Evolutionary conservation across 2,888 invertebrate genomes (phyloP), one percentile per base, ranked within the genome.

Genomic region (Fragum sueziense): DNA sequence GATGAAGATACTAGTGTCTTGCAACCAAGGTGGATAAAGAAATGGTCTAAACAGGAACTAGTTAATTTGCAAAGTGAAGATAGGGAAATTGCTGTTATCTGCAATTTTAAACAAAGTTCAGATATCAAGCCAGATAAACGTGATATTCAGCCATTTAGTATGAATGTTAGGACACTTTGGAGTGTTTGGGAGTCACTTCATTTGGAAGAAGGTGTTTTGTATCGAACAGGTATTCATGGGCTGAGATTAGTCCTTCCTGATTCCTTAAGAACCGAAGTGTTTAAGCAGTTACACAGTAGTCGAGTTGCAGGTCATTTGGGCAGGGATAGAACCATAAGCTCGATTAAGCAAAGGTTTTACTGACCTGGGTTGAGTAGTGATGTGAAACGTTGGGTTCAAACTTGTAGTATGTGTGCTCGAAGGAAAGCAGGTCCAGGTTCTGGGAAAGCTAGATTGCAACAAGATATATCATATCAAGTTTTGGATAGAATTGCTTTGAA

Each of bases 351-450:
- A 29, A 67, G 79, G 31, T 82, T 80, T 52, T 79, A 79, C 47
- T 85, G 85, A 75, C 83, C 83, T 4, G 73, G 81, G 17, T 52
- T 80, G 33, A 47, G 73, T 14, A 65, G 59, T 76, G 79, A 79
- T 61, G 52, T 52, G 20, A 74, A 70, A 68, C 37, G 65, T 29
- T 82, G 78, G 82, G 77, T 75, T 61, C 37, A 68, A 47, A n/a
- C 52, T 17, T 84, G 81, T 74, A 75, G 75, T 54, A 11, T 76
- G 6, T 85, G 85, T 73, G 79, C 83, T 29, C 25, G 70, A 6
- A 37, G 81, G 34, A 85, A 85, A 78, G 72, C 83, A 20, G 82
- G 82, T 62, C 80, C 85, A 17, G 85, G 82, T 20, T 2, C 33
- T n/a, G 79, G 78, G 0, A 85, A 74, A 59, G 79, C 76, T 20